These are phyloP conservation scores for Trogon melanurus DNA, from an alignment of 2,113 vertebrate species.

Conservation along the genomic window DNA sequence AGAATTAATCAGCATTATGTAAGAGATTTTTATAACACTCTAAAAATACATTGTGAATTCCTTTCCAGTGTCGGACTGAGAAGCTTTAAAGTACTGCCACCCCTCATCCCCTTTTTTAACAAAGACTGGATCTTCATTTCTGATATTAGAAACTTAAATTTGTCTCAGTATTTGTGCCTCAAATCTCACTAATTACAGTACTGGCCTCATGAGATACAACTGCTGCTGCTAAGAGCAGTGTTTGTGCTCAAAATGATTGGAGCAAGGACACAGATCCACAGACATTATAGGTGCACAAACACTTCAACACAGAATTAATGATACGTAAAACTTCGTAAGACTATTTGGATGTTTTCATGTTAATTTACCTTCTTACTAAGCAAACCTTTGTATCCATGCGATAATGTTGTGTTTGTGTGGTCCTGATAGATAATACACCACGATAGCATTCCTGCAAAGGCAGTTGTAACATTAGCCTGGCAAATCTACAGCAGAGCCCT, in stretches of 20 bases:
- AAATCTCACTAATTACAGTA: slow-evolving; percentile 75
- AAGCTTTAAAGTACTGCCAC: slow-evolving; percentile 57
- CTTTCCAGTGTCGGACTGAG: slow-evolving; percentile 50
- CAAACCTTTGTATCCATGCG: not conserved
- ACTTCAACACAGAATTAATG: not conserved
- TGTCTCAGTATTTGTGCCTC: slow-evolving; percentile 59
- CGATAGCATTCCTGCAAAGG: not conserved
- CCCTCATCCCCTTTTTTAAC: slow-evolving; percentile 12
- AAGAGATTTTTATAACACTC: slow-evolving; percentile 64
- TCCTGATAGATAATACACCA: not conserved
- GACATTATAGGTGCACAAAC: not conserved
- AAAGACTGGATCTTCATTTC: slow-evolving; percentile 60
- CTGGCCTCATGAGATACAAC: slow-evolving; percentile 58
- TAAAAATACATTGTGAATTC: slow-evolving; percentile 64
- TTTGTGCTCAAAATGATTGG: slow-evolving; percentile 61
- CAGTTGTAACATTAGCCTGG: slow-evolving; percentile 6
- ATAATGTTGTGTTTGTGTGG: not conserved
- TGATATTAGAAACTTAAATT: slow-evolving; percentile 55
- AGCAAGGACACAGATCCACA: slow-evolving; percentile 48
- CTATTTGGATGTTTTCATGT: not conserved
- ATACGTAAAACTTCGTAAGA: not conserved
- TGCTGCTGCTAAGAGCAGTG: slow-evolving; percentile 65
- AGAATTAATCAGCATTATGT: slow-evolving; percentile 68
- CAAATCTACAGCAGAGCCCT: slow-evolving; percentile 40
- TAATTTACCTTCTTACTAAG: not conserved